Evolutionary conservation across 2,888 invertebrate genomes (phyloP).

Genomic region (Panopea generosa): DNA sequence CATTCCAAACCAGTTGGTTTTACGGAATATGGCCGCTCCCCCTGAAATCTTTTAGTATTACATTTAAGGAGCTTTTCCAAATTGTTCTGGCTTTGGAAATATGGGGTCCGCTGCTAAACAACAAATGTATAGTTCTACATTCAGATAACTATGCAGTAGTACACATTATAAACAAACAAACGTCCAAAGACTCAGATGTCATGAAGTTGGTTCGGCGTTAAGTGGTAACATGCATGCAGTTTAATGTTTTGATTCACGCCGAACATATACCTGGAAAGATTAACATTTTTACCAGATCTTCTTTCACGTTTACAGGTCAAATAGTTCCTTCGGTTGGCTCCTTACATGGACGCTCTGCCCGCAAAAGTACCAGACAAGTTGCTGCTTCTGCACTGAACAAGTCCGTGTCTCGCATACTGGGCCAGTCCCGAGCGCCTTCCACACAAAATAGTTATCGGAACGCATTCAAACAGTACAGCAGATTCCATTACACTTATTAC

Average conservation of each 20-base stretch:
- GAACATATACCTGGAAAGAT: no score
- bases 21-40: conserved; percentile 31
- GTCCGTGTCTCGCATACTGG: no score
- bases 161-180: conserved; percentile 53
- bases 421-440: no score
- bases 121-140: conserved; percentile 35
- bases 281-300: no score
- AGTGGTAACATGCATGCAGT: conserved; percentile 32
- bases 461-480: no score
- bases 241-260: conserved; percentile 42
- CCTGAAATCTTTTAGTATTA: not conserved
- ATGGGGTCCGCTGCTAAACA: conserved; percentile 6
- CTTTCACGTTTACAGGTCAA: no score
- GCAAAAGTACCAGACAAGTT: no score
- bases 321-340: no score
- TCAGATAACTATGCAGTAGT: conserved; percentile 55
- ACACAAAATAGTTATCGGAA: no score
- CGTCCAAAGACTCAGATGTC: conserved; percentile 23
- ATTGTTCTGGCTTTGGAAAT: conserved; percentile 26
- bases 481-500: no score
- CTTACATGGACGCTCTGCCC: no score
- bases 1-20: conserved; percentile 36
- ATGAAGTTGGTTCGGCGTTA: conserved; percentile 50
- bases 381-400: no score
- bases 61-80: conserved; percentile 33